phyloP scores from a whole-genome alignment of 2,113 vertebrate species.

The Tragulus kanchil region DNA sequence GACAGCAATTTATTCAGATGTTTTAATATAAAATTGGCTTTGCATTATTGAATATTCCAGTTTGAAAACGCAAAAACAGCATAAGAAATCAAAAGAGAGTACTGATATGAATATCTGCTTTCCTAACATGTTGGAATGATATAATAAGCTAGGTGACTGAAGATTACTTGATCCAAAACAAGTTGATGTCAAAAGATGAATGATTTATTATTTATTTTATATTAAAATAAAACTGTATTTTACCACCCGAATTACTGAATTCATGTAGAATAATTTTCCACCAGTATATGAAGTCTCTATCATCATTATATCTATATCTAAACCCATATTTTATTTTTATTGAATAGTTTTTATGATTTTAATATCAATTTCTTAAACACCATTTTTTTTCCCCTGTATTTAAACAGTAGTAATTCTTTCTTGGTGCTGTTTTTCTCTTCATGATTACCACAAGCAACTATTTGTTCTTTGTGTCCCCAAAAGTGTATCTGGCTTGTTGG shows the following conservation, averaged over 20 bases:
- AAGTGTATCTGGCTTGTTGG: not conserved
- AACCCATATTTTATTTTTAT: not conserved
- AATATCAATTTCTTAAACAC: not conserved
- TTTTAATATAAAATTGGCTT: not conserved
- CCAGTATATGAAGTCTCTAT: not conserved
- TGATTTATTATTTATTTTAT: not conserved
- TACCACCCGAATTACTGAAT: not conserved
- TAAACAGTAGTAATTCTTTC: not conserved
- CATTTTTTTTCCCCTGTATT: not conserved
- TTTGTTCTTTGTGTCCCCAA: not conserved
- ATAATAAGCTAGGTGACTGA: not conserved
- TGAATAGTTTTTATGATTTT: not conserved
- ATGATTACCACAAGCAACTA: not conserved
- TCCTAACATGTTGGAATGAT: not conserved
- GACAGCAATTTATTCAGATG: not conserved
- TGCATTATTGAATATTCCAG: not conserved
- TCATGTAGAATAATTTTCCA: not conserved
- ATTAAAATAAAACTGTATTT: conserved; percentile 8
- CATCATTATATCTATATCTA: not conserved
- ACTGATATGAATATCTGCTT: not conserved
- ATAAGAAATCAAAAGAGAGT: not conserved
- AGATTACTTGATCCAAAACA: not conserved
- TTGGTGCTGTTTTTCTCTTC: not conserved
- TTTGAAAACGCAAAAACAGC: not conserved
- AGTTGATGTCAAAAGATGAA: not conserved